Evolutionary conservation across 2,888 invertebrate species (phyloP).

Genomic region (Beris chalybata): DNA sequence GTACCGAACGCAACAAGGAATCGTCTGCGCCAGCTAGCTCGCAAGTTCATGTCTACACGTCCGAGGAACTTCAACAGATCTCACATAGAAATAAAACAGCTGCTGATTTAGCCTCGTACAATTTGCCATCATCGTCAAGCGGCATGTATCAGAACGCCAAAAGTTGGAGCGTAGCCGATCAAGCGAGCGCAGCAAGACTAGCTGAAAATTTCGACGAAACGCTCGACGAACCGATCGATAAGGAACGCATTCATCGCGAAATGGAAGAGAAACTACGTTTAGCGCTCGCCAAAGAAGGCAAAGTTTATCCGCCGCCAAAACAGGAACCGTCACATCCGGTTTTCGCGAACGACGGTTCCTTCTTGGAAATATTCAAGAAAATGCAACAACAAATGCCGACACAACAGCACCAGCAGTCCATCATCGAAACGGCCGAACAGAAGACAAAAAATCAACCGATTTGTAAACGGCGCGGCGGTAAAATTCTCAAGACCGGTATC

Average conservation of each 20-base stretch:
- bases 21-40: no score
- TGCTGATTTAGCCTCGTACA: conserved; percentile 1
- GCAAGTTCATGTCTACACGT: no score
- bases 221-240: conserved; percentile 52
- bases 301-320: conserved; percentile 62
- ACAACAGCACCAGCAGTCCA: conserved; percentile 53
- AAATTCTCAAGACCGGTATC: conserved; percentile 85
- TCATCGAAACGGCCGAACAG: background rate
- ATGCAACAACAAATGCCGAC: conserved; percentile 68
- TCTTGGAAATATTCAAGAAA: conserved; percentile 88
- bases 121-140: conserved; percentile 29
- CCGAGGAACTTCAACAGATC: no score
- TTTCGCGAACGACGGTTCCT: conserved; percentile 79
- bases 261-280: conserved; percentile 54
- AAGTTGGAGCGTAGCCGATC: conserved; percentile 33
- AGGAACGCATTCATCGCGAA: conserved; percentile 55
- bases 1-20: no score
- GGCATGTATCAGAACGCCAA: conserved; percentile 38
- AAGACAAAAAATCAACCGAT: conserved; percentile 50
- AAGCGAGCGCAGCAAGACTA: conserved; percentile 2
- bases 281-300: conserved; percentile 53
- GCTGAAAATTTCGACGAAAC: background rate
- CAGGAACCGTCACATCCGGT: conserved; percentile 62
- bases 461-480: conserved; percentile 82
- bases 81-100: no score